Conservation (phyloP, 1,140 invertebrate genomes). For the Portunus trituberculatus region DNA sequence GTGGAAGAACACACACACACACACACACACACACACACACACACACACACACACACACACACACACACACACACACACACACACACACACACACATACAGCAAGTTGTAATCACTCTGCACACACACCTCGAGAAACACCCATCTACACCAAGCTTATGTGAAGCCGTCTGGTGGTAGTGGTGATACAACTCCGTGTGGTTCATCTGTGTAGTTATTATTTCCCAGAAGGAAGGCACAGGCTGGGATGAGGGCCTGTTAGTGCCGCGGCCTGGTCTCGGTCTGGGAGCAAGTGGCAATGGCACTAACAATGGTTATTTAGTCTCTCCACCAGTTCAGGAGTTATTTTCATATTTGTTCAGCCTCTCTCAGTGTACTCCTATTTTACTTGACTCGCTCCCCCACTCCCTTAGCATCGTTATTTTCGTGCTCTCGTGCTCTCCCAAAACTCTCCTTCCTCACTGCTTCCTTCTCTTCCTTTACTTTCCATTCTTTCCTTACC, state of each 20-base stretch:
- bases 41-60: too few relatives aligned
- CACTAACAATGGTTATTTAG: too few relatives aligned
- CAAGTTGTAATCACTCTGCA: not conserved
- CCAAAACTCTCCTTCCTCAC: conserved; percentile 7
- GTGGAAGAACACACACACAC: not conserved
- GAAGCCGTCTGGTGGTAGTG: not conserved
- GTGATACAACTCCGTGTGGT: too few relatives aligned
- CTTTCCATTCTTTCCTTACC: too few relatives aligned
- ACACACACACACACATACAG: not conserved
- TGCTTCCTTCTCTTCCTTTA: not conserved
- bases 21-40: too few relatives aligned
- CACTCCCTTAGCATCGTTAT: not conserved
- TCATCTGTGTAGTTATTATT: too few relatives aligned
- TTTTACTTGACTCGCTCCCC: not conserved
- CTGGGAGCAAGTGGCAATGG: too few relatives aligned
- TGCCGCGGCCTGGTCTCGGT: too few relatives aligned
- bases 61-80: too few relatives aligned
- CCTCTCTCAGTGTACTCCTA: not conserved
- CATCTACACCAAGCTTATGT: not conserved
- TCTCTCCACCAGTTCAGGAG: too few relatives aligned
- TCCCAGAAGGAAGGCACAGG: too few relatives aligned
- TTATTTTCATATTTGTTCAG: conserved; percentile 6
- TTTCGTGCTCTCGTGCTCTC: not conserved
- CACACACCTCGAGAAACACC: not conserved
- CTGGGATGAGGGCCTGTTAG: too few relatives aligned